Base-by-base conservation (phyloP, 2,113 vertebrate species). In the Poicephalus meyeri region DNA sequence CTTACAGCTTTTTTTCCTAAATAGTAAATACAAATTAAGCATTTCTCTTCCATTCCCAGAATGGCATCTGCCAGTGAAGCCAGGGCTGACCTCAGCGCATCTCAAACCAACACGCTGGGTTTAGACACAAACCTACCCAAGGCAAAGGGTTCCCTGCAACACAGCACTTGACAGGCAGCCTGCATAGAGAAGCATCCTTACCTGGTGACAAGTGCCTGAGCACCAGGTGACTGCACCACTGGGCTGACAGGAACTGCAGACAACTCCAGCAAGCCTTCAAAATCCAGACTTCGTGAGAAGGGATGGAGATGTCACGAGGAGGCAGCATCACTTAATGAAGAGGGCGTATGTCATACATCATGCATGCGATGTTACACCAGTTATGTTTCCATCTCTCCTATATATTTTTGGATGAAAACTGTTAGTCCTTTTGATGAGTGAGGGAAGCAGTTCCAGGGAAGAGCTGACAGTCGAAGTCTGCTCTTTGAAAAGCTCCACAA, bases 21-120 rank as follows among this genome's bases (percentile, higher is more conserved):
- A 95, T 86, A 95, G 97, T 96, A 97, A 96, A 97, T 79, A 94
- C 70, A 96, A 94, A 96, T 94, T 81, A 96, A 93, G 85, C 78
- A 35, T 94, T 97, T 97, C 96, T 95, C 80, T 52, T 73, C 77
- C 39, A 37, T 97, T 96, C 80, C 91, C 93, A 94, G 96, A 97
- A 95, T 65, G 89, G 96, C 97, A 97, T 96, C 96, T 97, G 96
- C 96, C 95, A 95, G 91, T 91, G 88, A 97, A 77, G 92, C 79
- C 70, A 80, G 80, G 44, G 7, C 95, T 95, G 97, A 88, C 92
- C 73, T 84, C 21, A 1, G 28, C 0, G 0, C 3, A 0, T 37
- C 58, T 70, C 53, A 79, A 87, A 72, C 53, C 49, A 72, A 6
- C 53, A 6, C 0, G 1, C 28, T 6, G 17, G 35, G 14, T 66